Evolutionary conservation across 92 coral and sea anemone genomes (phyloP), one percentile per base, ranked within the genome.

Genomic region (Epizoanthus scotinus): DNA sequence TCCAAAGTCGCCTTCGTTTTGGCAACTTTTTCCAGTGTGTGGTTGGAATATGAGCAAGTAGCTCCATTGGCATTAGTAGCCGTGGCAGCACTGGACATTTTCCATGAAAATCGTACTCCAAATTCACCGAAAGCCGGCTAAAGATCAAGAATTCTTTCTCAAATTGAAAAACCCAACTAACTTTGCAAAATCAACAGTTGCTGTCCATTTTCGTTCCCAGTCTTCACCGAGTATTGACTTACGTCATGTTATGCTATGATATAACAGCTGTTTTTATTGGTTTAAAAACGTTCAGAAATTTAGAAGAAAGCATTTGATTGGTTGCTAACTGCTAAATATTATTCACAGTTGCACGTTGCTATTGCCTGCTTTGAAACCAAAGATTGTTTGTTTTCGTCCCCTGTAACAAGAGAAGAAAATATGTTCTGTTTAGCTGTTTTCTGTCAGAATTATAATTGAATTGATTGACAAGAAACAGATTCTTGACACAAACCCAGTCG

Each of bases 11-110:
- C 98, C 69, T 95, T 95, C 26, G 99, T 86, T 84, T 89, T 95
- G 64, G 98, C 99, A 77, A 94, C 99, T 79, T 95, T 95, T 71
- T 95, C 99, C 74, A 95, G 93, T 73, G 99, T 95, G 67, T 95
- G 99, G 78, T 90, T 90, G 64, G 99, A 95, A 83, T 92, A 92
- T 31, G 90, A 72, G 83, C 84, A 84, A 13, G 91, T 66, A 38
- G 97, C 86, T 70, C 97, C 97, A 80, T 92, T 92, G 78, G 97
- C 82, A 79, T 93, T 91, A 84, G 89, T 83, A 42, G 89, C 88
- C 67, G 93, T 87, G 86, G 92, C 92, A 36, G 94, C 80, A 34
- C 89, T 82, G 78, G 91, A 86, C 94, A 91, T 88, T 70, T 75
- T 75, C 81, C 81, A 75, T 75, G 81, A 75, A 75, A 75, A 75